phyloP scores from a whole-genome alignment of 2,113 vertebrate genomes.

The Elephantulus edwardii region DNA sequence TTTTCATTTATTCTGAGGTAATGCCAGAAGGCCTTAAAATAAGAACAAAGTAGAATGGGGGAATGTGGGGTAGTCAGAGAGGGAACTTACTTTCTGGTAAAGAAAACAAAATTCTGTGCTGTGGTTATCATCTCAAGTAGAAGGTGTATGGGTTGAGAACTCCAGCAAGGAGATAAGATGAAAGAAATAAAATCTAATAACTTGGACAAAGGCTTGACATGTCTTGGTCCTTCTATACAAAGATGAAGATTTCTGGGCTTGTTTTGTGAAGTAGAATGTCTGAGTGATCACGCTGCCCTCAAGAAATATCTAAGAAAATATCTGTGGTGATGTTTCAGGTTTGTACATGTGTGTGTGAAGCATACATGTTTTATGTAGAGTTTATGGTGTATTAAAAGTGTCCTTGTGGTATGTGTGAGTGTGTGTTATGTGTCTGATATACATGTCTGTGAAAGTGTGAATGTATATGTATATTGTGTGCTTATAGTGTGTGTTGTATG shows the following conservation, averaged over 20 bases:
- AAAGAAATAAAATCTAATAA: neutral
- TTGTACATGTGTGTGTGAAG: neutral
- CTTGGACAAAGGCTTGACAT: neutral
- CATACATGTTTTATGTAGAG: neutral
- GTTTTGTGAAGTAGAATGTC: neutral
- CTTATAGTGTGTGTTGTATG: neutral
- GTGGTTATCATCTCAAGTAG: neutral
- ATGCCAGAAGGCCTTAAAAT: conserved; percentile 38
- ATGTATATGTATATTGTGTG: neutral
- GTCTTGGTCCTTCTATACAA: neutral
- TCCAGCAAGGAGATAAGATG: neutral
- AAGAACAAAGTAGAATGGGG: conserved; percentile 32
- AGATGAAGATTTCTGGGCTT: neutral
- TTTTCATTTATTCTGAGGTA: conserved; percentile 58
- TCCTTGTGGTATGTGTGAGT: neutral
- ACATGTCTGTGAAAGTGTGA: too few species aligned
- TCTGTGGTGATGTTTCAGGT: fast-evolving
- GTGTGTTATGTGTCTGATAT: neutral
- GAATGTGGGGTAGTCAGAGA: neutral
- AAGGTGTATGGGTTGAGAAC: fast-evolving
- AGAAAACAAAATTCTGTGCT: neutral
- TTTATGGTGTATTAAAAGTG: too few species aligned
- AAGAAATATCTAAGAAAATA: neutral
- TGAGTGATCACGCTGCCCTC: neutral
- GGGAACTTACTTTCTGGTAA: neutral